These are phyloP conservation scores for Monodelphis domestica DNA, from an alignment of 2,797 vertebrate species.

Conservation along the genomic window DNA sequence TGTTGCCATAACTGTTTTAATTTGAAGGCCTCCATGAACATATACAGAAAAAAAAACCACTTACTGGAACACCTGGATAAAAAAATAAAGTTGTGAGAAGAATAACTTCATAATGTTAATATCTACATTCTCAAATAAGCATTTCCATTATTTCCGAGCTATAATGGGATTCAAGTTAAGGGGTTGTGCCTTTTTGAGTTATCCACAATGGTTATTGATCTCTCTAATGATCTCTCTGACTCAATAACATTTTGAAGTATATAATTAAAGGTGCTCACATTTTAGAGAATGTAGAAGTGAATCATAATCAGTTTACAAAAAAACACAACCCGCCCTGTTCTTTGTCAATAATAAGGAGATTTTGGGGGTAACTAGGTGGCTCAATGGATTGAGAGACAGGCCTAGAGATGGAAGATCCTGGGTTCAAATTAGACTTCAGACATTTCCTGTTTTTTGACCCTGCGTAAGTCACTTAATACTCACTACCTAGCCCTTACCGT, in stretches of 20 bases:
- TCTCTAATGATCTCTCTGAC: constrained; percentile 47
- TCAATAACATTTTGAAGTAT: constrained; percentile 17
- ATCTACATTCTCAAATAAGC: constrained; percentile 24
- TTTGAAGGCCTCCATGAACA: constrained; percentile 42
- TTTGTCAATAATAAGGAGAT: constrained; percentile 34
- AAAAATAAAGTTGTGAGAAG: background rate
- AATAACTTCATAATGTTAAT: constrained; percentile 41
- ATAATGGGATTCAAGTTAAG: constrained; percentile 47
- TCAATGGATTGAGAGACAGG: too few relatives aligned
- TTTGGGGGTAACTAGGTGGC: too few relatives aligned
- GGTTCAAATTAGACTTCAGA: too few relatives aligned
- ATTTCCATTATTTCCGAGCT: constrained; percentile 33
- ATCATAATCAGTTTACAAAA: constrained; percentile 4
- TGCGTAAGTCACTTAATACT: too few relatives aligned
- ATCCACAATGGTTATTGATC: background rate
- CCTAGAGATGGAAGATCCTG: too few relatives aligned
- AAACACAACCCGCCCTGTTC: constrained; percentile 25
- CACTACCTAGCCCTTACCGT: too few relatives aligned
- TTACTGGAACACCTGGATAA: constrained; percentile 63
- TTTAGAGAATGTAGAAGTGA: constrained; percentile 33
- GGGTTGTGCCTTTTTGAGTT: constrained; percentile 45
- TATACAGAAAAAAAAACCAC: constrained; percentile 37
- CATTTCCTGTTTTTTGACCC: too few relatives aligned
- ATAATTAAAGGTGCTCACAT: background rate
- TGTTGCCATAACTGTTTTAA: constrained; percentile 33